These are phyloP conservation scores for Oostethus manadensis DNA, from an alignment of 2,113 vertebrate species.

Conservation along the genomic window DNA sequence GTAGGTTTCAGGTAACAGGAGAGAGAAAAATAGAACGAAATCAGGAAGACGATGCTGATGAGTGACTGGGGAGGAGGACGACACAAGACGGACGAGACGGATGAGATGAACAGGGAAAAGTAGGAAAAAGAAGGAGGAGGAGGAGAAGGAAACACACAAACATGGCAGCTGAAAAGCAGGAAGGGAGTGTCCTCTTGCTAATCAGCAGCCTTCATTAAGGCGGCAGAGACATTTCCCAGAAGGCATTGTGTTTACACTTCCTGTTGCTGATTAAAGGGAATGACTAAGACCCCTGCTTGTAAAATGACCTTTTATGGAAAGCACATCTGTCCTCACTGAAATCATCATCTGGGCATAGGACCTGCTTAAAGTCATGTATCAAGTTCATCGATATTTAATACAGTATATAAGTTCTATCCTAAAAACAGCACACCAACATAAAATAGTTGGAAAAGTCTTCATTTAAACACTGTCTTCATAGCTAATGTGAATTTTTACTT, in stretches of 20 bases:
- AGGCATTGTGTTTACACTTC: slow-evolving; percentile 67
- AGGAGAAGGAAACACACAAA: slow-evolving; percentile 1
- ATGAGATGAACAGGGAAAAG: background rate
- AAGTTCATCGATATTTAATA: background rate
- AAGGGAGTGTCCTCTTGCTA: slow-evolving; percentile 64
- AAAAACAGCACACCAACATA: background rate
- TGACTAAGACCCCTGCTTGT: slow-evolving; percentile 13
- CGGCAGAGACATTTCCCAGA: slow-evolving; percentile 54
- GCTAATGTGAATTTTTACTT: no score
- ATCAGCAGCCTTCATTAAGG: slow-evolving; percentile 52
- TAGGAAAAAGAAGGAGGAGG: background rate
- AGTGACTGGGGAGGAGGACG: background rate
- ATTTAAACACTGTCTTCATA: no score
- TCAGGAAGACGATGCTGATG: background rate
- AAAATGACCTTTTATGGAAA: slow-evolving; percentile 40
- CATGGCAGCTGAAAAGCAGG: slow-evolving; percentile 51
- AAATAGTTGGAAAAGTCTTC: background rate
- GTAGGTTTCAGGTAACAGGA: slow-evolving; percentile 14
- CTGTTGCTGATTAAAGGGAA: slow-evolving; percentile 54
- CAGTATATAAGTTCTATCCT: background rate
- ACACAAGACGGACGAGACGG: background rate
- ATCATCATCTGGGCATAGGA: background rate
- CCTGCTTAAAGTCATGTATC: background rate
- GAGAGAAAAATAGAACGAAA: slow-evolving; percentile 3
- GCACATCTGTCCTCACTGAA: slow-evolving; percentile 8